These are phyloP conservation scores for Zophobas morio DNA, from an alignment of 1,140 invertebrate genomes.

Conservation along the genomic window DNA sequence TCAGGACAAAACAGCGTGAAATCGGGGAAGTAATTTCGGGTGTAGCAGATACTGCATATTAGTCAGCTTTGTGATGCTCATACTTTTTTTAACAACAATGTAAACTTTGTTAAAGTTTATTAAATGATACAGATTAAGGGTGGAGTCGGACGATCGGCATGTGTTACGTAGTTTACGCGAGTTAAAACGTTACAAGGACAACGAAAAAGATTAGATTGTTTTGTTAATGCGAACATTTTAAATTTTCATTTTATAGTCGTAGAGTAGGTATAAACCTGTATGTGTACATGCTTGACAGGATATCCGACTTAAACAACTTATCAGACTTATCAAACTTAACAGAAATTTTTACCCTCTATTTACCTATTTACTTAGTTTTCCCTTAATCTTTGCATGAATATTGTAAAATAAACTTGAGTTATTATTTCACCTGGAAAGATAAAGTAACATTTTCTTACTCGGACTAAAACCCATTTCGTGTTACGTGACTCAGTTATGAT, in stretches of 20 bases:
- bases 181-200: no score
- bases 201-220: not conserved
- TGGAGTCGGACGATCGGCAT: no score
- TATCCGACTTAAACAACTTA: conserved; percentile 33
- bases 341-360: conserved; percentile 42
- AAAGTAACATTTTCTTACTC: not conserved
- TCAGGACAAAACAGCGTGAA: no score
- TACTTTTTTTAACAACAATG: no score
- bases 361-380: conserved; percentile 11
- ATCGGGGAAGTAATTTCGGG: no score
- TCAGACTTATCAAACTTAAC: conserved; percentile 11
- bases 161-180: no score
- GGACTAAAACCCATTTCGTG: no score
- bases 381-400: conserved; percentile 22
- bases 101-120: no score
- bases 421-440: conserved; percentile 39
- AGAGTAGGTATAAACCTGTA: conserved; percentile 1
- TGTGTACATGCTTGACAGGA: conserved; percentile 24
- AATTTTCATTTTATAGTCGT: not conserved
- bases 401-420: conserved; percentile 26
- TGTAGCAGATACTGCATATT: no score
- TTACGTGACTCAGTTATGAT: no score
- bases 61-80: no score
- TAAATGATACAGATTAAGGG: no score
- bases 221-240: not conserved